A percentile compares a stretch with the other conserved stretches of the same genome.
These are phyloP conservation scores for Ceraclea dissimilis DNA, from an alignment of 2,888 invertebrate genomes.

Conservation along the genomic window DNA sequence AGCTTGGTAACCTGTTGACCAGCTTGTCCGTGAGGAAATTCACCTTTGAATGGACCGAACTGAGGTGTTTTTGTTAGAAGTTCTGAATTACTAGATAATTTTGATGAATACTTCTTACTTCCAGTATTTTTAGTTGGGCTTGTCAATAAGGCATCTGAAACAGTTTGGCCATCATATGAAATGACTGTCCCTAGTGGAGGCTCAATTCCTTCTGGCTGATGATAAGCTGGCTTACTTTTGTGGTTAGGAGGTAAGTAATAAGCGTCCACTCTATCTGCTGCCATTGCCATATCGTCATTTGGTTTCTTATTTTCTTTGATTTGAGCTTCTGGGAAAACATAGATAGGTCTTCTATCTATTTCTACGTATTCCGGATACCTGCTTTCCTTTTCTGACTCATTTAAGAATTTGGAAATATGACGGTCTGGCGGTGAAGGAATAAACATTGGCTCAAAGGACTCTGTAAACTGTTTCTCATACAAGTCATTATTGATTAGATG, in stretches of 20 bases:
- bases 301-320: conserved; percentile 31
- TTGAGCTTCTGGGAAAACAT: conserved; percentile 35
- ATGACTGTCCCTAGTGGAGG: conserved; percentile 55
- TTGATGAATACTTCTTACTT: conserved; percentile 38
- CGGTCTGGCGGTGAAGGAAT: conserved; percentile 71
- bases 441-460: conserved; percentile 73
- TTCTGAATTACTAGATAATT: conserved; percentile 44
- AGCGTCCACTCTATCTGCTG: conserved; percentile 62
- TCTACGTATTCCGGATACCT: conserved; percentile 29
- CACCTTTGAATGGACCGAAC: conserved; percentile 66
- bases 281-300: conserved; percentile 55
- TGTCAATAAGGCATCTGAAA: conserved; percentile 56
- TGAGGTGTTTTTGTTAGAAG: conserved; percentile 62
- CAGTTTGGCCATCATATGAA: conserved; percentile 68
- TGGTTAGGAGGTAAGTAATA: conserved; percentile 67
- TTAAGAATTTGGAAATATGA: conserved; percentile 33
- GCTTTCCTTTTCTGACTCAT: conserved; percentile 25
- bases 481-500: conserved; percentile 36
- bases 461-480: conserved; percentile 47
- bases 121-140: conserved; percentile 43
- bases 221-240: conserved; percentile 45
- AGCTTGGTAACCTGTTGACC: conserved; percentile 31
- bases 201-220: conserved; percentile 32
- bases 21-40: conserved; percentile 48
- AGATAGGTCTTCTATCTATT: conserved; percentile 45